Percentiles rank a stretch among this genome's conserved stretches.
Conservation (phyloP, 2,888 invertebrate genomes). For the Antheraea assamensis region DNA sequence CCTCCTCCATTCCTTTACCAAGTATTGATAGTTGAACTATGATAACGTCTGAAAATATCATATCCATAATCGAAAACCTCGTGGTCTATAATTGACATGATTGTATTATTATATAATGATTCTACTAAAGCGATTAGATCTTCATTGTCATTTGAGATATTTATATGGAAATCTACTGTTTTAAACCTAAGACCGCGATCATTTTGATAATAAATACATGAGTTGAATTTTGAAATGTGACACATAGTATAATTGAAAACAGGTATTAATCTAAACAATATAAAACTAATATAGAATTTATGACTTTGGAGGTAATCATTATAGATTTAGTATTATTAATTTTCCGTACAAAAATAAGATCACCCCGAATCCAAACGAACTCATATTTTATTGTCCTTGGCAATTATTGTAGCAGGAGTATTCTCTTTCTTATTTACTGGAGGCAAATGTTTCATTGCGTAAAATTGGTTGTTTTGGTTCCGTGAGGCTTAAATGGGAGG, state of each 20-base stretch:
- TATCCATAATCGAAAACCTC: neutral
- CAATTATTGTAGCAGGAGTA: neutral
- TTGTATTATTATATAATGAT: neutral
- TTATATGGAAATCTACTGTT: neutral
- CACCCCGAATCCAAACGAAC: too few relatives aligned
- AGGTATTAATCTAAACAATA: too few relatives aligned
- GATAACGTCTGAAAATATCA: neutral
- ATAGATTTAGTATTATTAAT: too few relatives aligned
- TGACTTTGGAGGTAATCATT: too few relatives aligned
- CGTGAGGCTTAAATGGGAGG: neutral
- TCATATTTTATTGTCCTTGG: too few relatives aligned
- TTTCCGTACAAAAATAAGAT: too few relatives aligned
- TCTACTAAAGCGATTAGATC: neutral
- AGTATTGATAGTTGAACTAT: neutral
- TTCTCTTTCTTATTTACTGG: neutral
- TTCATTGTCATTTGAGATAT: neutral
- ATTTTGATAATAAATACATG: neutral
- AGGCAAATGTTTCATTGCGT: neutral
- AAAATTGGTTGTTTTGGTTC: neutral
- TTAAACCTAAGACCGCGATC: neutral
- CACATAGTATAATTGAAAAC: too few relatives aligned
- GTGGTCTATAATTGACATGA: neutral
- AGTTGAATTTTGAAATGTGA: too few relatives aligned
- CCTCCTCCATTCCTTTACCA: neutral
- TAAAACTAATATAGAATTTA: too few relatives aligned